Conservation (phyloP, 2,888 invertebrate genomes). For the Drosophila parthenogenetica region DNA sequence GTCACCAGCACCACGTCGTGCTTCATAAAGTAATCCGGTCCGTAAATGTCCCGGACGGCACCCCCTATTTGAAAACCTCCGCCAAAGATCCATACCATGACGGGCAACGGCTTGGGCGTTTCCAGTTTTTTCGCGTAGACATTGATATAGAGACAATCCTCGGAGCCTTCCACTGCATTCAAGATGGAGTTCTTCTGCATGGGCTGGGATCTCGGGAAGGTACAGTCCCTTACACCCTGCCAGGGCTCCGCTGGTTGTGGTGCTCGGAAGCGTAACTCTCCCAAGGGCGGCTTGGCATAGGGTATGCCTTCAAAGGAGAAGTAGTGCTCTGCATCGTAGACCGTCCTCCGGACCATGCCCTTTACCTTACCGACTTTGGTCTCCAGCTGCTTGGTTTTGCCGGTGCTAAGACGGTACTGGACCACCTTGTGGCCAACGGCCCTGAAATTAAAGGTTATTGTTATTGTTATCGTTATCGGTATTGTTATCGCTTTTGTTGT, state of each 20-base stretch:
- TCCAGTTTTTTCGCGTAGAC: constrained; percentile 82
- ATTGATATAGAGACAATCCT: constrained; percentile 86
- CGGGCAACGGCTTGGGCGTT: constrained; percentile 72
- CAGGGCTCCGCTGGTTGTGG: constrained; percentile 84
- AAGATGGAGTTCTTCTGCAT: constrained; percentile 79
- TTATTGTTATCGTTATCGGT: background rate
- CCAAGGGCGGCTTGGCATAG: constrained; percentile 82
- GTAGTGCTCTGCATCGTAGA: constrained; percentile 69
- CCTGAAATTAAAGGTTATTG: constrained; percentile 46
- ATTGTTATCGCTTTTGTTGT: background rate
- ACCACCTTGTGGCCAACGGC: constrained; percentile 68
- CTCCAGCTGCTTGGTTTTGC: constrained; percentile 64
- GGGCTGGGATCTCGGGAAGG: constrained; percentile 75
- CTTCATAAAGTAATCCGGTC: constrained; percentile 85
- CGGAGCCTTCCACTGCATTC: constrained; percentile 83
- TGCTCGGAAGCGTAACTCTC: constrained; percentile 82
- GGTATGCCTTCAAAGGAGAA: constrained; percentile 83
- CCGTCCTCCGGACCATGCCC: constrained; percentile 73
- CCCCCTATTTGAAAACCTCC: constrained; percentile 85
- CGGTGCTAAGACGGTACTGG: constrained; percentile 71
- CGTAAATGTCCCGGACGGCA: constrained; percentile 81
- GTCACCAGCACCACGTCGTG: constrained; percentile 85
- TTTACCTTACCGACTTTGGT: constrained; percentile 78
- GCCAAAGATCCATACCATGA: constrained; percentile 86
- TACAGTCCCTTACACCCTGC: constrained; percentile 84